These are phyloP conservation scores for Belgica antarctica DNA, from an alignment of 2,888 invertebrate genomes.

Conservation along the genomic window DNA sequence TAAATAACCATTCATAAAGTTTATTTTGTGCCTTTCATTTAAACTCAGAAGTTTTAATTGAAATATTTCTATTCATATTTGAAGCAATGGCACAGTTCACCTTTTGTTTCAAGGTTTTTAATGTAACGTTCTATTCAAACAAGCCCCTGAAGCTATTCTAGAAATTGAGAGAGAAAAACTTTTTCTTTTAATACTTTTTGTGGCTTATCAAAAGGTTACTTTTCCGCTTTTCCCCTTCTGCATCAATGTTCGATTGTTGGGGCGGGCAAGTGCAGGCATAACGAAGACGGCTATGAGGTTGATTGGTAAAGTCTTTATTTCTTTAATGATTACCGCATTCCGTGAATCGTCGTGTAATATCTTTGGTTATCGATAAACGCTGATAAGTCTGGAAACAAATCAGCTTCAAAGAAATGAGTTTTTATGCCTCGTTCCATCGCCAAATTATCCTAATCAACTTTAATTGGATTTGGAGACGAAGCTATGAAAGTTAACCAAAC, in stretches of 20 bases:
- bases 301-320: not conserved
- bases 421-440: not conserved
- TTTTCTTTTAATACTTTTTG: not conserved
- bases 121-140: too few relatives aligned
- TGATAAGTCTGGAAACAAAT: slow-evolving; percentile 1
- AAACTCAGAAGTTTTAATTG: too few relatives aligned
- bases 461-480: slow-evolving; percentile 29
- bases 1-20: too few relatives aligned
- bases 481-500: not conserved
- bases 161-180: slow-evolving; percentile 13
- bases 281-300: not conserved
- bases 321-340: too few relatives aligned
- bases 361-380: not conserved
- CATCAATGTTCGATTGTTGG: not conserved
- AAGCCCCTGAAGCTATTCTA: not conserved
- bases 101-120: too few relatives aligned
- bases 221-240: not conserved
- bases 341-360: too few relatives aligned
- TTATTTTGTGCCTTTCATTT: too few relatives aligned
- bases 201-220: slow-evolving; percentile 15
- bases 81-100: too few relatives aligned
- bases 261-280: not conserved
- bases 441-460: slow-evolving; percentile 35
- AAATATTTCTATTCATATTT: too few relatives aligned
- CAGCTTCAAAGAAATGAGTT: slow-evolving; percentile 10